Base-by-base conservation (phyloP, 2,797 vertebrate genomes). In the Spheniscus humboldti region DNA sequence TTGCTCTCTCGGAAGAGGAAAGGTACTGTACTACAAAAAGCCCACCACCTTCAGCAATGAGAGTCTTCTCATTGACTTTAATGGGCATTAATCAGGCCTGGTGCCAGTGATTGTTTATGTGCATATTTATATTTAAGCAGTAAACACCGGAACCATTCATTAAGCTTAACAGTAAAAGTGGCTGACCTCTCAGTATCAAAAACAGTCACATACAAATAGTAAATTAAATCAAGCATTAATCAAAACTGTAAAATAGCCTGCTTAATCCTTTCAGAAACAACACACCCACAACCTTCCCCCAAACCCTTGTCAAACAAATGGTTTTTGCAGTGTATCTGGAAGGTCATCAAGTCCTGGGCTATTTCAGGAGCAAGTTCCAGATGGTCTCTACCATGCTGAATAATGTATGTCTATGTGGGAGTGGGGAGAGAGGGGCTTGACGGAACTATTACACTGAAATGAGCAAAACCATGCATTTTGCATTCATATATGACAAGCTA, bases 261-360 rank as follows among this genome's bases (percentile, higher is more conserved):
- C 85, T 94, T 89, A 77, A 80, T 83, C 57, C 62, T 71, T 86
- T 60, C 75, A 63, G 91, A 80, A 94, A 47, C 87, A 73, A 37
- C 81, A 73, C 47, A 78, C 43, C 72, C 75, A 71, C 84, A 57
- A 73, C 87, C 66, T 91, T 91, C 76, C 84, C 73, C 78, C 90
- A 84, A 94, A 92, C 25, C 82, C 76, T 96, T 81, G 89, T 92
- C 91, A 94, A 95, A 69, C 82, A 92, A 95, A 95, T 88, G 97
- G 14, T 11, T 94, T 96, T 96, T 94, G 62, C 8, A 53, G 89
- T 2, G 0, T 88, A 83, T 93, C 95, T 93, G 89, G 93, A 97
- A 97, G 96, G 96, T 97, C 95, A 93, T 95, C 92, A 95, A 94
- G 87, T 96, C 92, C 92, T 92, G 87, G 92, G 91, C 94, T 97